Percentiles rank a stretch among this genome's conserved stretches.
These are phyloP conservation scores for Eupleurogrammus muticus DNA, from an alignment of 2,797 vertebrate genomes.

Conservation along the genomic window DNA sequence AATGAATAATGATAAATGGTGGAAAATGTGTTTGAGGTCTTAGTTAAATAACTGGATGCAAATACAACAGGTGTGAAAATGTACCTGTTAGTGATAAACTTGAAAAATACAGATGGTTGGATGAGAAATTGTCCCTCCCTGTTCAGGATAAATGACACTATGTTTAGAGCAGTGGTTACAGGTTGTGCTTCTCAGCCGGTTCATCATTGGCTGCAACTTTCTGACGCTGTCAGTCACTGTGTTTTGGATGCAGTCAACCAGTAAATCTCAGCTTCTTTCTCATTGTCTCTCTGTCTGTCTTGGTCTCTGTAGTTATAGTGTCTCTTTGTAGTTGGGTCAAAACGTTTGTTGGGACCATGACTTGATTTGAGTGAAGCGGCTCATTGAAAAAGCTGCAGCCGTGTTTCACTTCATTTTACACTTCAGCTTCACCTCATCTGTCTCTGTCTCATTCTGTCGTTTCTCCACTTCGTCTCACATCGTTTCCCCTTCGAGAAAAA, in stretches of 20 bases:
- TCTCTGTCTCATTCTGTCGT: background rate
- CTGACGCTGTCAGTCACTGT: background rate
- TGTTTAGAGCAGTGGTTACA: too few relatives aligned
- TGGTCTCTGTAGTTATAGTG: slow-evolving; percentile 1
- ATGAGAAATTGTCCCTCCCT: too few relatives aligned
- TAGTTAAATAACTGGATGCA: too few relatives aligned
- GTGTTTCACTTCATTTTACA: slow-evolving; percentile 19
- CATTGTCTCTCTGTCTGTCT: background rate
- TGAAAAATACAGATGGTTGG: too few relatives aligned
- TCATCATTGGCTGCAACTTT: too few relatives aligned
- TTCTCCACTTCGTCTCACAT: too few relatives aligned
- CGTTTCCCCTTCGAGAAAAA: background rate
- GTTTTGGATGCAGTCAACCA: slow-evolving; percentile 10
- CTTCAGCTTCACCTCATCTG: background rate
- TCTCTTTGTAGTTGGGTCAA: slow-evolving; percentile 12
- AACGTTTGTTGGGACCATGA: background rate
- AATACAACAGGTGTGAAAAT: too few relatives aligned
- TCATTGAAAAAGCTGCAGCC: slow-evolving; percentile 8
- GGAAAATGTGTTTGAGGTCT: too few relatives aligned
- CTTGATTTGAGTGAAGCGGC: slow-evolving; percentile 13
- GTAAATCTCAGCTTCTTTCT: background rate
- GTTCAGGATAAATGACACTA: too few relatives aligned
- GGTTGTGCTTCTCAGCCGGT: too few relatives aligned
- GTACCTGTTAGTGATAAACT: too few relatives aligned
- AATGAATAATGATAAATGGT: too few relatives aligned